Base-by-base conservation (phyloP, 2,888 invertebrate genomes). In the Deilephila elpenor region DNA sequence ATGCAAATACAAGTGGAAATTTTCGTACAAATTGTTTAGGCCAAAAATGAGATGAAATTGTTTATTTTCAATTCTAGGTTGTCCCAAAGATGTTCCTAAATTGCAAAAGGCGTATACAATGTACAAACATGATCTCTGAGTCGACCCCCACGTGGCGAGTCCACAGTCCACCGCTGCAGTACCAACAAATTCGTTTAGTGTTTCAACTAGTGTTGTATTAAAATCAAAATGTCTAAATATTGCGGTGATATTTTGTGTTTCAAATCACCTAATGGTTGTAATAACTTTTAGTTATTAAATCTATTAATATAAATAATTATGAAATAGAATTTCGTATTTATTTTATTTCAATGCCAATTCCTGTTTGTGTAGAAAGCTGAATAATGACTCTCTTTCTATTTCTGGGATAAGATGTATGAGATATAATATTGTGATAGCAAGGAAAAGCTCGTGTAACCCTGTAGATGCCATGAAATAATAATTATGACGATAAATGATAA, bases 231-330 rank as follows among this genome's bases (percentile, higher is more conserved):
- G 20, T 44, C 64, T 64, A 64, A 20, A 67, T 44, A 51, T 51
- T 67, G 25, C 29, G 51, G 67, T 67, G 67, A 67, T 67, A 51
- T 67, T 64, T 44, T 67, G 51, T 67, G 20, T 67, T 64, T 64
- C 44, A 25, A 51, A 67, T 67, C 44, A 67, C 25, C n/a, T 67
- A 67, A 60, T 25, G 67, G 67, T 67, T 67, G 67, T 67, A 67
- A 67, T 44, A 67, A 67, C 67, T 25, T 17, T 67, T 67, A 67
- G 67, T 25, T 51, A 67, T 67, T 25, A 67, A 67, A 67, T 67
- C 44, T 51, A 67, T 67, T 67, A 67, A 67, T 67, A 67, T 67
- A 67, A 67, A 67, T 67, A 67, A 67, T 67, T 67, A 67, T 67
- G 56, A 25, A 71, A 71, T 59, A 34, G 4, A 34, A 20, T 34